Percentiles rank a stretch among this genome's conserved stretches.
Evolutionary conservation across 2,888 invertebrate genomes (phyloP).

Genomic region (Microplitis deprimator): DNA sequence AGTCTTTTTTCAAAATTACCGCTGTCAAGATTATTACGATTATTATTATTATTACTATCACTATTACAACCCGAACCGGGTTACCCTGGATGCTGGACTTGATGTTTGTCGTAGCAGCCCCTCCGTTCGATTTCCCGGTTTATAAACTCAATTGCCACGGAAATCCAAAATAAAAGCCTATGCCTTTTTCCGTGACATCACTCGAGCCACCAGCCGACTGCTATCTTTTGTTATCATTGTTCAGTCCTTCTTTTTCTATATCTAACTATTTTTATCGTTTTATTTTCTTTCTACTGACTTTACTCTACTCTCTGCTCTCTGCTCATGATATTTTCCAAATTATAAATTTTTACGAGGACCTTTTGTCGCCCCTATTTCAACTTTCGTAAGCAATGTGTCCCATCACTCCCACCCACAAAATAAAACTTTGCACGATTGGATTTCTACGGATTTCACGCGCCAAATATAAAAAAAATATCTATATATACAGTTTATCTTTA

Average conservation of each 20-base stretch:
- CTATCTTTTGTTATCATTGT: conserved; percentile 18
- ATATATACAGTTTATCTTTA: conserved; percentile 9
- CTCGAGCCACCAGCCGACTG: conserved; percentile 20
- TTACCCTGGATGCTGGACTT: conserved; percentile 3
- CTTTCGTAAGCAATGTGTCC: conserved; percentile 17
- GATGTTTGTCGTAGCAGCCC: conserved; percentile 50
- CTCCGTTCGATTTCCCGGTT: conserved; percentile 71
- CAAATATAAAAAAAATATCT: conserved; percentile 51
- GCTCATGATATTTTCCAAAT: conserved; percentile 69
- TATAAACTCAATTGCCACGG: conserved; percentile 69
- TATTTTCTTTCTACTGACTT: neutral
- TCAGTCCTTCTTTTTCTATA: conserved; percentile 38
- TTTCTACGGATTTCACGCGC: conserved; percentile 56
- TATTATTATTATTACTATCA: no score
- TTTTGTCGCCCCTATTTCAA: conserved; percentile 39
- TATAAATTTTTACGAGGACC: conserved; percentile 71
- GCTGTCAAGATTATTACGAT: conserved; percentile 46
- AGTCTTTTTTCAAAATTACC: conserved; percentile 63
- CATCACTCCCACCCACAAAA: conserved; percentile 39
- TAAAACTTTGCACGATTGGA: conserved; percentile 60
- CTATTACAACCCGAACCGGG: no score
- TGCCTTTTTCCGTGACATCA: conserved; percentile 28
- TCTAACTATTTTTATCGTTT: conserved; percentile 26
- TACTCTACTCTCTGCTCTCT: conserved; percentile 14
- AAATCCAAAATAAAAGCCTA: conserved; percentile 55